Base-by-base conservation (phyloP, 1,140 invertebrate species). In the Amphibalanus amphitrite region DNA sequence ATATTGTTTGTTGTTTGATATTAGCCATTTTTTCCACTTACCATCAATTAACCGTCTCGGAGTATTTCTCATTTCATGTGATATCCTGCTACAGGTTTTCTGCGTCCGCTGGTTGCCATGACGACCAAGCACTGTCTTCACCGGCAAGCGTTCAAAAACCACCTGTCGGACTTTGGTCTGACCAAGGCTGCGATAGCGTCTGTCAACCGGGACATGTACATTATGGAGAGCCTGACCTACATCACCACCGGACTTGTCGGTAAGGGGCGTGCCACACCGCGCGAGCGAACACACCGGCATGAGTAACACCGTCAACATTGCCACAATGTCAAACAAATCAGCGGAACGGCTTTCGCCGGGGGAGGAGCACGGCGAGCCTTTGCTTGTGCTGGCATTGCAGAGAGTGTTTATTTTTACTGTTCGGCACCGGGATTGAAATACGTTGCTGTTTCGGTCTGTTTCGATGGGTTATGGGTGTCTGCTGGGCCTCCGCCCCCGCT, bases 151-250 rank as follows among this genome's bases (percentile, higher is more conserved):
- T 99, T 99, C 83, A 94, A 93, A 1, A 84, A 86, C 69, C 88
- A 87, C 71, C 89, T 99, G 64, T 84, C 89, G 71, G 85, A 87
- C 15, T 99, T 89, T 82, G 93, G 91, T 69, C 82, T 86, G n/a
- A 93, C 97, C 71, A 94, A 97, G 81, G 92, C 95, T 78, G 98
- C 98, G 82, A 82, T 98, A 71, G 92, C 91, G 25, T 83, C 91
- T 73, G 98, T 98, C 95, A 85, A 88, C 6, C 88, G 93, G 78
- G 78, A 90, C 67, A 95, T 98, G 75, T 99, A 99, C 82, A 87
- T 92, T 4, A 95, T 94, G 0, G 93, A 99, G 83, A 92, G 92
- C 25, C 88, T 99, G 82, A 94, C 95, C 4, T 99, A 96, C 79
- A 89, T 91, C 84, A 87, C 95, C 70, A 82, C 83, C 40, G 83